A percentile compares a stretch with the other conserved stretches of the same genome.
These are phyloP conservation scores for Ailuropoda melanoleuca DNA, from an alignment of 2,113 vertebrate species.

Conservation along the genomic window DNA sequence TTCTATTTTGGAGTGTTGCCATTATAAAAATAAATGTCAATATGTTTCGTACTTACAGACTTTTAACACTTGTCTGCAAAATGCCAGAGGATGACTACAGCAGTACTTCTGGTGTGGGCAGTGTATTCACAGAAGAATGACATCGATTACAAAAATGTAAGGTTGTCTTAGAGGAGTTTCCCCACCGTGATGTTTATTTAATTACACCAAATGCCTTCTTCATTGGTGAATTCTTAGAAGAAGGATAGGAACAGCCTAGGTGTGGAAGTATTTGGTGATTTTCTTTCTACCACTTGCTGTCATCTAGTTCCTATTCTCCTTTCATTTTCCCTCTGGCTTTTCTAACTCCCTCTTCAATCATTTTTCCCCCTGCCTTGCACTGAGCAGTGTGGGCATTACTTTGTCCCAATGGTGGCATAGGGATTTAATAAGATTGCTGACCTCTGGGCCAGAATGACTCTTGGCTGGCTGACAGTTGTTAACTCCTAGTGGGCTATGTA, in stretches of 20 bases:
- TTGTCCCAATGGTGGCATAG: slow-evolving; percentile 51
- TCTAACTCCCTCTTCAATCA: slow-evolving; percentile 57
- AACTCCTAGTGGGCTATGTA: slow-evolving; percentile 56
- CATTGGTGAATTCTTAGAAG: not conserved
- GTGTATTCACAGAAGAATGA: slow-evolving; percentile 60
- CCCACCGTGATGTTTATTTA: not conserved
- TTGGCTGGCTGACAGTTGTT: slow-evolving; percentile 64
- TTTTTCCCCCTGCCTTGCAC: slow-evolving; percentile 24
- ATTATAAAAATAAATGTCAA: slow-evolving; percentile 69
- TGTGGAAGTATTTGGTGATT: not conserved
- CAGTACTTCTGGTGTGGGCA: slow-evolving; percentile 66
- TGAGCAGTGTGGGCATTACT: slow-evolving; percentile 38
- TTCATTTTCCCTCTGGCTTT: slow-evolving; percentile 40
- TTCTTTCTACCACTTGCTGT: not conserved
- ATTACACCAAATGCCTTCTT: slow-evolving; percentile 36
- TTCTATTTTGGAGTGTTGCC: slow-evolving; percentile 58
- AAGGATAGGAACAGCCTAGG: not conserved
- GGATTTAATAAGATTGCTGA: slow-evolving; percentile 75
- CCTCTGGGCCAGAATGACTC: slow-evolving; percentile 53
- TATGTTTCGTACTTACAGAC: slow-evolving; percentile 74
- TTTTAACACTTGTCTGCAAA: slow-evolving; percentile 74
- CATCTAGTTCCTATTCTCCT: not conserved
- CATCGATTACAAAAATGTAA: slow-evolving; percentile 56
- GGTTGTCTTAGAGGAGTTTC: slow-evolving; percentile 43
- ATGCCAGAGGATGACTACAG: slow-evolving; percentile 74